phyloP scores from a whole-genome alignment of 2,888 invertebrate genomes.

The Clitarchus hookeri region DNA sequence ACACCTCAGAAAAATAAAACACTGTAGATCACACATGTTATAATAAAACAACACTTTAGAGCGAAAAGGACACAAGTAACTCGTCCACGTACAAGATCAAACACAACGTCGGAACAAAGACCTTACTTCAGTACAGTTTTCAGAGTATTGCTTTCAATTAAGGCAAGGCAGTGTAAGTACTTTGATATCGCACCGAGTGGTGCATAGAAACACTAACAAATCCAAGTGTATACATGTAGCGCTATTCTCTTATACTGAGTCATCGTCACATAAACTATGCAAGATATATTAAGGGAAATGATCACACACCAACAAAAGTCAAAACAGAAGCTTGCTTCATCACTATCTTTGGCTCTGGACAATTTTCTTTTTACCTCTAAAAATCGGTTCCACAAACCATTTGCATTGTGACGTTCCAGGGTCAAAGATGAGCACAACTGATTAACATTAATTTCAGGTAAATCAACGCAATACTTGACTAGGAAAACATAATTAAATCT shows the following conservation, averaged over 20 bases:
- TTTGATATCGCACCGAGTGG: not conserved
- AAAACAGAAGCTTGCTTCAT: not conserved
- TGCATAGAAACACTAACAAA: not conserved
- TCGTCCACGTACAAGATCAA: not conserved
- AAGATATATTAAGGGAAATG: not conserved
- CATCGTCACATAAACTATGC: not conserved
- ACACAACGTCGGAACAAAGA: not conserved
- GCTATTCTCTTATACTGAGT: not conserved
- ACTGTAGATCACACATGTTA: too few species aligned
- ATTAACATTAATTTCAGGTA: not conserved
- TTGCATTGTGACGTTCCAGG: not conserved
- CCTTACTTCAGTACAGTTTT: constrained; percentile 15
- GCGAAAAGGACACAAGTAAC: too few species aligned
- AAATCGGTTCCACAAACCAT: not conserved
- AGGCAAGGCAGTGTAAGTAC: constrained; percentile 36
- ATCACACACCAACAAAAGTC: not conserved
- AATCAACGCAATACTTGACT: not conserved
- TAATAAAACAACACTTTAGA: too few species aligned
- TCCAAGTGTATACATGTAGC: not conserved
- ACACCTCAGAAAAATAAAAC: too few species aligned
- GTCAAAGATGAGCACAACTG: not conserved
- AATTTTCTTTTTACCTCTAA: not conserved
- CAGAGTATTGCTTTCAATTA: constrained; percentile 42
- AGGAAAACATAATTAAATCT: not conserved
- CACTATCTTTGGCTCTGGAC: not conserved